Evolutionary conservation across 2,797 vertebrate genomes (phyloP).

Genomic region (Holocentrus rufus): DNA sequence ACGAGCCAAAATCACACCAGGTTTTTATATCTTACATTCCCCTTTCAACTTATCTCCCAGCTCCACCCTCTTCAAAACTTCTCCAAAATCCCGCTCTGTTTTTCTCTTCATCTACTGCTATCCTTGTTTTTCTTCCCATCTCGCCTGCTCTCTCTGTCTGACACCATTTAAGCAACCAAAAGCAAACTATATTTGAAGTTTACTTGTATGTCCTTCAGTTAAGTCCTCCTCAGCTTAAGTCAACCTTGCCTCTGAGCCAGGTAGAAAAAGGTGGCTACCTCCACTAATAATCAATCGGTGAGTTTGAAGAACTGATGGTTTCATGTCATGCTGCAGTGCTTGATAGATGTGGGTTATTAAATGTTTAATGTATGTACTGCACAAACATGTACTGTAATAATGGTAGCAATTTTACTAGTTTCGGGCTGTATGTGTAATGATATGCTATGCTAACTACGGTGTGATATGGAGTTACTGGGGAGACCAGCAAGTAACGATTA

Average conservation of each 20-base stretch:
- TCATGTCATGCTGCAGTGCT: no score
- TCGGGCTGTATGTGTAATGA: no score
- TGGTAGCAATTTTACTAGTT: no score
- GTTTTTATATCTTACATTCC: neutral
- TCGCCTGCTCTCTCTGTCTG: neutral
- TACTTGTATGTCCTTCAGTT: neutral
- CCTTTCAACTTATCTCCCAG: neutral
- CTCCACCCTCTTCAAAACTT: neutral
- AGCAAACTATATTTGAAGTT: neutral
- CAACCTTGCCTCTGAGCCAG: neutral
- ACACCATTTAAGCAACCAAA: neutral
- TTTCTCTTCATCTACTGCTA: neutral
- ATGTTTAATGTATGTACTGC: no score
- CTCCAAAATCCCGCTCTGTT: neutral
- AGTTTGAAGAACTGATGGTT: no score
- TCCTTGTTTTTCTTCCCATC: neutral
- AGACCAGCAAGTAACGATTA: no score
- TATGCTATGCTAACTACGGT: no score
- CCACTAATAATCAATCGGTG: no score
- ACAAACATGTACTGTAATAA: no score
- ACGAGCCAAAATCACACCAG: neutral
- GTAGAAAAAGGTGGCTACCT: slow-evolving; percentile 10
- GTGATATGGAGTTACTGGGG: no score
- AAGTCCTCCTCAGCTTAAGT: no score
- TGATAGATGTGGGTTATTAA: no score